Evolutionary conservation across 1,140 invertebrate genomes (phyloP), one percentile per base, ranked within the genome.

Genomic region (Colletes latitarsis): DNA sequence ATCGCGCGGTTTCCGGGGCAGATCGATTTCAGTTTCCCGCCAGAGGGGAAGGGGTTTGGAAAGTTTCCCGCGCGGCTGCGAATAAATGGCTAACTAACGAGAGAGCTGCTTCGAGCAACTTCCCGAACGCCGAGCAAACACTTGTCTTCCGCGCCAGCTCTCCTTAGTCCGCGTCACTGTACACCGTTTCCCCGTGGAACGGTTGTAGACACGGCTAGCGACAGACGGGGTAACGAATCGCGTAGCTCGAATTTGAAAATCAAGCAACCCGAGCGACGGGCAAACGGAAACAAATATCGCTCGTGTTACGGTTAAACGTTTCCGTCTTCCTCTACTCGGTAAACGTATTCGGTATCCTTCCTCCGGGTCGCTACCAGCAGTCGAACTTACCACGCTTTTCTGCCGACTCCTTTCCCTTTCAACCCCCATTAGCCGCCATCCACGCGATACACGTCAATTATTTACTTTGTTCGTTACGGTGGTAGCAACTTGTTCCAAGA

Each of bases 221-320:
- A 77, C 75, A 60, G 43, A 60, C 75, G 63, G n/a, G 30, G 43
- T 77, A 70, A 77, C 67, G 75, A 77, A 77, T 77, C 66, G 75
- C 46, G 75, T 17, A 60, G 21, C 55, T 62, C 52, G 66, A 70
- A 62, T 62, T 52, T 55, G 66, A 77, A 68, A 52, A 70, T 77
- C 75, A 52, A 21, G 21, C 66, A 43, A 21, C 14, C 10, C 17
- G 41, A 58, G 39, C 17, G 10, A 39, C 8, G 21, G 58, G 58
- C 17, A 21, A 53, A 74, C 46, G 72, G 60, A 77, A 58, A 69
- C 66, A 58, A 67, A 77, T 76, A 76, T 68, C 72, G 72, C 17
- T 52, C 21, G 41, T n/a, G 57, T 17, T 41, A 4, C 72, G 58
- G 46, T 52, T 74, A 74, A 74, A 58, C 58, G 21, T 74, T 14